Percentiles rank a stretch among this genome's conserved stretches.
Evolutionary conservation across 2,888 invertebrate genomes (phyloP).

Genomic region (Odontothrips loti): DNA sequence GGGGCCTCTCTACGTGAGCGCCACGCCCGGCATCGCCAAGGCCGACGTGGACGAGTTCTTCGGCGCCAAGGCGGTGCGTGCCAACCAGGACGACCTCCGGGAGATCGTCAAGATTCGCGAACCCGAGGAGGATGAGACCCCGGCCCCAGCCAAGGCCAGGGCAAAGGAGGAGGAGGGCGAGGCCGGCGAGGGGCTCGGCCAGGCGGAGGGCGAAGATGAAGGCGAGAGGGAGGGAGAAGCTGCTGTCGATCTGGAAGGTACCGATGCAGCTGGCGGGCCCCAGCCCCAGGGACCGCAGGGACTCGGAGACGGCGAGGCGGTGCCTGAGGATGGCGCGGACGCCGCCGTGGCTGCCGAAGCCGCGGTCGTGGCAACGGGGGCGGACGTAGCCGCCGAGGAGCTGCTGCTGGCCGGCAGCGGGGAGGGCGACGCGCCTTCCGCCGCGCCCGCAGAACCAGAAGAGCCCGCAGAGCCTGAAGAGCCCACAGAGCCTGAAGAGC

Average conservation of each 20-base stretch:
- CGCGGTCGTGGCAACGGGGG: background rate
- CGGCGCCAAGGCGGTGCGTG: background rate
- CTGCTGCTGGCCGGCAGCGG: background rate
- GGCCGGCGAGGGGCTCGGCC: background rate
- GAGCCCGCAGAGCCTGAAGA: too few species aligned
- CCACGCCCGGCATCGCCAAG: slow-evolving; percentile 18
- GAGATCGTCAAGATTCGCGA: background rate
- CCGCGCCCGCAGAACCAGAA: too few species aligned
- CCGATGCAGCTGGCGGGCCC: background rate
- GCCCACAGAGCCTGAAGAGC: too few species aligned
- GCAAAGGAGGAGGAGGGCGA: background rate
- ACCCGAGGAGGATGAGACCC: background rate
- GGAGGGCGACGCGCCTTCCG: background rate
- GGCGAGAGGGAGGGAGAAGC: background rate
- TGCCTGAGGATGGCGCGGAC: background rate
- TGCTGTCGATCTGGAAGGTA: background rate
- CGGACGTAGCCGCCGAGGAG: background rate
- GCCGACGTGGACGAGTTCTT: slow-evolving; percentile 19
- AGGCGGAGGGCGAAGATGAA: background rate
- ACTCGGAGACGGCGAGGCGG: background rate
- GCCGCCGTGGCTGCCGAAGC: background rate
- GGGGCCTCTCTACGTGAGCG: slow-evolving; percentile 7
- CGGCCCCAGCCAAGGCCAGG: background rate
- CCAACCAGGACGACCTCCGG: background rate
- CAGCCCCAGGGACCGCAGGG: background rate